Conservation (phyloP, 2,113 vertebrate species). For the Zosterops borbonicus region DNA sequence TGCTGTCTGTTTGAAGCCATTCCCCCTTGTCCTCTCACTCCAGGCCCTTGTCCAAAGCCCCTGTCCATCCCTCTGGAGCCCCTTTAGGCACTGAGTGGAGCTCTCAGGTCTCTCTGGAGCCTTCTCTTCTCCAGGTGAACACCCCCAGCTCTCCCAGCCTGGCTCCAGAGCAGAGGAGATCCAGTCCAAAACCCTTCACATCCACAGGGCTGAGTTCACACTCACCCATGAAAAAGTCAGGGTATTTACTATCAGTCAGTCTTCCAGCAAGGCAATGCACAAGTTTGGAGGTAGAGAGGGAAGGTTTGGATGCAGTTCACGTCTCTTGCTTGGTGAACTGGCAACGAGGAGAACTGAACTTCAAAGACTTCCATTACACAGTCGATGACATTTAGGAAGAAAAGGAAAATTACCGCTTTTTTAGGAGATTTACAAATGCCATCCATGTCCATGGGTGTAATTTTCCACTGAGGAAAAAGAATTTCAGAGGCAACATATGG, state of each 20-base stretch:
- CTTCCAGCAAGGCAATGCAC: neutral
- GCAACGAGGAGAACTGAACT: constrained; percentile 24
- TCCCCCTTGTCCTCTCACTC: neutral
- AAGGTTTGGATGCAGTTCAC: constrained; percentile 14
- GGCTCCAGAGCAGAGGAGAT: neutral
- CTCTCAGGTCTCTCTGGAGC: neutral
- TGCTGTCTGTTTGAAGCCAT: neutral
- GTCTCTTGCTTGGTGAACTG: constrained; percentile 7
- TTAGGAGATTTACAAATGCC: constrained; percentile 48
- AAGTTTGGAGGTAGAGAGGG: neutral
- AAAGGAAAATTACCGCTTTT: constrained; percentile 16
- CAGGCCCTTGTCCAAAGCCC: neutral
- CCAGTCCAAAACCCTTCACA: neutral
- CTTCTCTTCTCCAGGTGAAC: neutral
- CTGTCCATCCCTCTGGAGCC: neutral
- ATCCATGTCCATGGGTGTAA: constrained; percentile 58
- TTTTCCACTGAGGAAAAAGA: constrained; percentile 55
- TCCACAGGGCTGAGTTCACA: neutral
- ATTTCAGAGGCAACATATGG: constrained; percentile 55
- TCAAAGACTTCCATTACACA: constrained; percentile 56
- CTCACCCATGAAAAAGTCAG: neutral
- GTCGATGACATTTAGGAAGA: constrained; percentile 54
- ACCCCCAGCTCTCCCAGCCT: neutral
- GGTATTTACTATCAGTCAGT: neutral
- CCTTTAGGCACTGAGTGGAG: neutral